These are phyloP conservation scores for Sitta carolinensis DNA, from an alignment of 2,797 vertebrate species.

Conservation along the genomic window DNA sequence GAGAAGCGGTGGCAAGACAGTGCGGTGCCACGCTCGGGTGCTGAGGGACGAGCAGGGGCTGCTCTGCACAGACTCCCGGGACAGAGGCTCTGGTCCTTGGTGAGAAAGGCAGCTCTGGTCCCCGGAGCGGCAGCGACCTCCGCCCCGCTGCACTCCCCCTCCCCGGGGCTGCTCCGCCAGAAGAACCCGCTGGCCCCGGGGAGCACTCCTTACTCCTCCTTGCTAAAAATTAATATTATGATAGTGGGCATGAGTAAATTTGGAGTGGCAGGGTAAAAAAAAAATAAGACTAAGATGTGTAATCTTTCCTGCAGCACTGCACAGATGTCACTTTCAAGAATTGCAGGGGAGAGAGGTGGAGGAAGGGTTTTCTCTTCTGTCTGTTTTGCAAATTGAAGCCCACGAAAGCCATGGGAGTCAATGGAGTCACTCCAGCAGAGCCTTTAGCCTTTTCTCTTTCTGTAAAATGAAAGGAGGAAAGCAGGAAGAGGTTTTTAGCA, in stretches of 20 bases:
- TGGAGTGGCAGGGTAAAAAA: slow-evolving; percentile 56
- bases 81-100: background rate
- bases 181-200: background rate
- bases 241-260: slow-evolving; percentile 42
- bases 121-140: accelerated
- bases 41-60: background rate
- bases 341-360: slow-evolving; percentile 24
- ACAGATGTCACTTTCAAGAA: slow-evolving; percentile 59
- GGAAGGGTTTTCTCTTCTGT: slow-evolving; percentile 25
- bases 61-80: accelerated
- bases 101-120: background rate
- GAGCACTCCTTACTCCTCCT: slow-evolving; percentile 8
- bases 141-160: background rate
- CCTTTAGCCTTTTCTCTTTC: slow-evolving; percentile 61
- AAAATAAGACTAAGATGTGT: background rate
- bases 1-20: background rate
- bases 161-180: background rate
- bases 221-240: slow-evolving; percentile 38
- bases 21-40: accelerated
- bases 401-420: slow-evolving; percentile 41
- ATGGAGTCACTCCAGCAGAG: slow-evolving; percentile 54
- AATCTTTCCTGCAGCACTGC: slow-evolving; percentile 50
- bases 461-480: slow-evolving; percentile 32
- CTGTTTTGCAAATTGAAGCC: slow-evolving; percentile 56
- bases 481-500: slow-evolving; percentile 16